Conservation (phyloP, 2,797 vertebrate genomes). For the Clarias laeviceps region DNA sequence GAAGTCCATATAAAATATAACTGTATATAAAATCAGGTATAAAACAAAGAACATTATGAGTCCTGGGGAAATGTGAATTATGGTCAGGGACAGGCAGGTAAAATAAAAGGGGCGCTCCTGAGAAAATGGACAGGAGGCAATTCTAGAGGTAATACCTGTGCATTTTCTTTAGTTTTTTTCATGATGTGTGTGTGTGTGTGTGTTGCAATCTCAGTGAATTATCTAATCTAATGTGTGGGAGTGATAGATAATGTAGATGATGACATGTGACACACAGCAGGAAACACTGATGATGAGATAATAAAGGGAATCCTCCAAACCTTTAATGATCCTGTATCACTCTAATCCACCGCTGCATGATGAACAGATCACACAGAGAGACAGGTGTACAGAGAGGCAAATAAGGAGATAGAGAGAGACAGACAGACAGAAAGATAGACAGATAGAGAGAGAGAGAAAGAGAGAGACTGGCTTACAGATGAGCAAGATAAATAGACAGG, state of each 20-base stretch:
- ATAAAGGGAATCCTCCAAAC: neutral
- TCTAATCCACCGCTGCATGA: neutral
- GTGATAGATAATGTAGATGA: neutral
- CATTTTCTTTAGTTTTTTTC: neutral
- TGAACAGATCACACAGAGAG: neutral
- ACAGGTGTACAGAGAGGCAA: neutral
- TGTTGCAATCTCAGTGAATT: neutral
- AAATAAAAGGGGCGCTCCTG: too few relatives aligned
- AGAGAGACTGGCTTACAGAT: too few relatives aligned
- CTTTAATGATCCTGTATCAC: neutral
- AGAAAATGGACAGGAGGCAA: too few relatives aligned
- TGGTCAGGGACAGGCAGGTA: too few relatives aligned
- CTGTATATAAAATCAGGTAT: too few relatives aligned
- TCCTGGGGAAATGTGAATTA: too few relatives aligned
- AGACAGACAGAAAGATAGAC: too few relatives aligned
- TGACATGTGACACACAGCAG: neutral
- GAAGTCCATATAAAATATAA: too few relatives aligned
- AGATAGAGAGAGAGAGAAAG: neutral
- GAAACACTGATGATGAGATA: neutral
- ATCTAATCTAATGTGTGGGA: neutral
- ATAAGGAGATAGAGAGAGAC: neutral
- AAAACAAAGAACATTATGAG: too few relatives aligned
- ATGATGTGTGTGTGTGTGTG: neutral
- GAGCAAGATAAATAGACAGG: too few relatives aligned
- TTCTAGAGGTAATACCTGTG: too few relatives aligned